Conservation (phyloP, 2,113 vertebrate species). For the Mastomys natalensis region DNA sequence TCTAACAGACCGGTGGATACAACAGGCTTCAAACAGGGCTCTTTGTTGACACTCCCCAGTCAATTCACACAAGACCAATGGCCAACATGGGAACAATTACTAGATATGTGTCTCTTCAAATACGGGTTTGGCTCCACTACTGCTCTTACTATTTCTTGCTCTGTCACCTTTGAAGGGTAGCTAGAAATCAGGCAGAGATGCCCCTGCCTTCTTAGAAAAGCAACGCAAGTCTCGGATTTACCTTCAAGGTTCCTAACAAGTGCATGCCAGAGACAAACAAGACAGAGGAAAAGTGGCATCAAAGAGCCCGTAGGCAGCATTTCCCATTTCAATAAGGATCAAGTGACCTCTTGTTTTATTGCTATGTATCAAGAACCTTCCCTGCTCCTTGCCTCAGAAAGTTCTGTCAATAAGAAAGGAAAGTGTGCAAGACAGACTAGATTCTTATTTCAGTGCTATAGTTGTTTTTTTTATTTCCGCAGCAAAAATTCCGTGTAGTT, state of each 20-base stretch:
- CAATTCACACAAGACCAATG: not conserved
- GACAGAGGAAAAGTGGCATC: not conserved
- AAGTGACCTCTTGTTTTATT: not conserved
- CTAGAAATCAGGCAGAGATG: not conserved
- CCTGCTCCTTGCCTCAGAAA: not conserved
- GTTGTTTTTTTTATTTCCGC: no score
- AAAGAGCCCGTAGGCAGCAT: not conserved
- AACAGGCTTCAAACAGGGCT: not conserved
- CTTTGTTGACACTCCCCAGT: not conserved
- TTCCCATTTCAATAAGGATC: not conserved
- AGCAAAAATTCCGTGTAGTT: no score
- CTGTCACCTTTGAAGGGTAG: not conserved
- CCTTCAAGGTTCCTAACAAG: not conserved
- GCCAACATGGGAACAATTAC: not conserved
- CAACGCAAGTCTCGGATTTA: not conserved
- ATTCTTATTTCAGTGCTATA: no score
- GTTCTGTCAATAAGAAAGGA: not conserved
- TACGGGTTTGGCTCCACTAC: not conserved
- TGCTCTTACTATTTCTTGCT: not conserved
- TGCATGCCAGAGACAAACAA: not conserved
- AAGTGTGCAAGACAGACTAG: not conserved
- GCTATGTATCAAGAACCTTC: not conserved
- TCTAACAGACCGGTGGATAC: not conserved
- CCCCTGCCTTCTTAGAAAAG: not conserved
- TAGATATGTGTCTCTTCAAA: not conserved